phyloP scores from a whole-genome alignment of 53 echinoderm and acorn worm species.

The Paracentrotus lividus region DNA sequence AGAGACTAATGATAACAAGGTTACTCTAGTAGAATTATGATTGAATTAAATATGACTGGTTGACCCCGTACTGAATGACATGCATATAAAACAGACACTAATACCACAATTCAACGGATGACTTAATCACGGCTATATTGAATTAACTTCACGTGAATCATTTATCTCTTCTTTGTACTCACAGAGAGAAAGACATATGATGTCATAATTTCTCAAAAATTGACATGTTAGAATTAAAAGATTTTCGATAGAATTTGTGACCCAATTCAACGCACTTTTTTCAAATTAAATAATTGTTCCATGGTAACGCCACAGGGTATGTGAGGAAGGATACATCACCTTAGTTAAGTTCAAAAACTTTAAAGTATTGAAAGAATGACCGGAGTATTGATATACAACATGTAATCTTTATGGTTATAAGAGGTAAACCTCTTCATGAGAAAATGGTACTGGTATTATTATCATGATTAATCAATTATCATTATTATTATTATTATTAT shows the following conservation, averaged over 20 bases:
- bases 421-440: no score
- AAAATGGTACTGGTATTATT: no score
- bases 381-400: no score
- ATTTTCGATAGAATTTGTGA: not conserved
- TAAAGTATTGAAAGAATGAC: not conserved
- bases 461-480: no score
- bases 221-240: not conserved
- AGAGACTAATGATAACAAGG: not conserved
- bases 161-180: not conserved
- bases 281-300: not conserved
- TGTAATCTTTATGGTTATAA: no score
- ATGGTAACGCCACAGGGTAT: not conserved
- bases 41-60: constrained; percentile 17
- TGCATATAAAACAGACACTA: not conserved
- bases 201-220: not conserved
- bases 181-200: not conserved
- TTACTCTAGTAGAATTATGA: constrained; percentile 1
- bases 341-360: not conserved
- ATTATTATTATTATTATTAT: no score
- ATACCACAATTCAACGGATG: constrained; percentile 20
- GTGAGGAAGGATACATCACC: not conserved
- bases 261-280: not conserved
- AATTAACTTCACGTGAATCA: not conserved
- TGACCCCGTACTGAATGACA: constrained; percentile 17
- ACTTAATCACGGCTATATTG: not conserved